Evolutionary conservation across 2,113 vertebrate species (phyloP), one percentile per base, ranked within the genome.

Genomic region (Nettapus auritus): DNA sequence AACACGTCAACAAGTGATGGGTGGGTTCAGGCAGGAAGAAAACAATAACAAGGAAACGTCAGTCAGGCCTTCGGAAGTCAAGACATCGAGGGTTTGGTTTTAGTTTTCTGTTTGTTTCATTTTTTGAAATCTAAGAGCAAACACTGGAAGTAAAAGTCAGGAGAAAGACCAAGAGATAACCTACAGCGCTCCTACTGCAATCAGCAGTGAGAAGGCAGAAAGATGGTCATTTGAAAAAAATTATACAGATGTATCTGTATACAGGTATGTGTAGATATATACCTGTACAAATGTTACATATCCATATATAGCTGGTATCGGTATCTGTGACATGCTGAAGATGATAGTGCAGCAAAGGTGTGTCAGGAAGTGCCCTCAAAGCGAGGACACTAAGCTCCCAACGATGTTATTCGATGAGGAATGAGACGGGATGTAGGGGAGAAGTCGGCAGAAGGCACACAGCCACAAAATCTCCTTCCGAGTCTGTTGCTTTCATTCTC

Each of bases 31-130:
- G 59, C 67, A 90, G 76, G 74, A 91, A 86, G 85, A 86, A 95
- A 96, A 88, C 86, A 96, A 74, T 53, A 82, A 82, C 79, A 88
- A 66, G 68, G 89, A 91, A 88, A 91, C 21, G 59, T 2, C 60
- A 84, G 77, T 94, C 95, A 96, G 91, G 48, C 50, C 79, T 88
- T 42, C 34, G 78, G 91, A 53, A 93, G 74, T 7, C 66, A 38
- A 26, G 23, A 19, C 88, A 75, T 5, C 13, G 8, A 86, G 36
- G 34, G 50, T 6, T 60, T 62, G 46, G 25, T 74, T 80, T 50
- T 33, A 64, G 36, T 38, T 60, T 23, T 75, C 33, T 55, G 44
- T 1, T 33, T 63, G 22, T 28, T 62, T 36, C 3, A 3, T 28
- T 59, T 59, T n/a, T 20, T 59, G 22, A 82, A 70, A 62, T 11